These are phyloP conservation scores for Heliconius eleuchia DNA, from an alignment of 1,140 invertebrate species.

Conservation along the genomic window DNA sequence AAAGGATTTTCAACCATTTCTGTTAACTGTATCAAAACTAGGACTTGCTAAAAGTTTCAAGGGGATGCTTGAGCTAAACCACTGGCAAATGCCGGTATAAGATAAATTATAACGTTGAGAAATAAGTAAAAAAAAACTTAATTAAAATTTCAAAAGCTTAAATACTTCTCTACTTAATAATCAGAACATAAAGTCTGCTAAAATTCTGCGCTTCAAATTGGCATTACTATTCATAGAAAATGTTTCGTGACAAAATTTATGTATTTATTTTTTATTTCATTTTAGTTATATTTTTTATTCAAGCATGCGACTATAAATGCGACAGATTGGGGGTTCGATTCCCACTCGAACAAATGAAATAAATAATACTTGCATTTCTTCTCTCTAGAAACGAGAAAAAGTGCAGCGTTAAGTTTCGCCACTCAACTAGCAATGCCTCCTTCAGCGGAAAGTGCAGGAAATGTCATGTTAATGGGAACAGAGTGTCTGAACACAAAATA, in stretches of 20 bases:
- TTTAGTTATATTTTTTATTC: not conserved
- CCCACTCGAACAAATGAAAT: too few species aligned
- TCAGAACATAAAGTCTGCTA: conserved; percentile 22
- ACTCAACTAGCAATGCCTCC: too few species aligned
- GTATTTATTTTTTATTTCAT: not conserved
- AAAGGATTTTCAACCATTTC: not conserved
- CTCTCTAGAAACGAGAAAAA: not conserved
- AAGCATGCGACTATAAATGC: too few species aligned
- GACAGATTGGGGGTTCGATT: too few species aligned
- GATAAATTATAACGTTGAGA: conserved; percentile 10
- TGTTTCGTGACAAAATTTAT: conserved; percentile 19
- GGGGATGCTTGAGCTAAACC: not conserved
- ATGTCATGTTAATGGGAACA: too few species aligned
- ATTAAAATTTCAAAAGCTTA: conserved; percentile 28
- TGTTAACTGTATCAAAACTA: not conserved
- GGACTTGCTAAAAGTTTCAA: not conserved
- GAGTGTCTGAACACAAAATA: too few species aligned
- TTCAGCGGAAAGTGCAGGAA: not conserved
- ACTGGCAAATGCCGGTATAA: not conserved
- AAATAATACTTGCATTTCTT: too few species aligned
- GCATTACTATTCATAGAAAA: conserved; percentile 29
- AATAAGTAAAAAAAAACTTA: conserved; percentile 17
- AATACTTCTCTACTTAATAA: conserved; percentile 23
- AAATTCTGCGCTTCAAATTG: conserved; percentile 27
- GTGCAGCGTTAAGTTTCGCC: not conserved